Conservation (phyloP, 92 coral and sea anemone genomes). For the Umimayanthus chanpuru region DNA sequence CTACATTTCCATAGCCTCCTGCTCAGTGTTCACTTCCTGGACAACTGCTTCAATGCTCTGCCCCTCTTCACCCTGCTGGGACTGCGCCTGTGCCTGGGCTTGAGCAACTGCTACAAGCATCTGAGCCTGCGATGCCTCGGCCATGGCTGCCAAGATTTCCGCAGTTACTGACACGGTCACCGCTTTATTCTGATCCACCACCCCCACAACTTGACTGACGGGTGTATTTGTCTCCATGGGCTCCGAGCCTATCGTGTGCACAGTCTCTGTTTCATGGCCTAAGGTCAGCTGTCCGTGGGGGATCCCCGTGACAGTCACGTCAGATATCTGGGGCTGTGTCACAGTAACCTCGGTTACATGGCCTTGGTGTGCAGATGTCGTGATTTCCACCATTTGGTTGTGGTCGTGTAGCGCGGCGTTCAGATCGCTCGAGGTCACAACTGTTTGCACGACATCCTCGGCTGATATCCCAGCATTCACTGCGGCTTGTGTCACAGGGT, state of each 20-base stretch:
- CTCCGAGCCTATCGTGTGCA: slow-evolving; percentile 17
- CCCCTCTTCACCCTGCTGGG: slow-evolving; percentile 36
- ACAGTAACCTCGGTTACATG: slow-evolving; percentile 67
- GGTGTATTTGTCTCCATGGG: slow-evolving; percentile 50
- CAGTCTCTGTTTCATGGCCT: slow-evolving; percentile 22
- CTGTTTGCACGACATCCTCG: slow-evolving; percentile 80
- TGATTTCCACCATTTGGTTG: slow-evolving; percentile 71
- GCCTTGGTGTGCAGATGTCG: slow-evolving; percentile 64
- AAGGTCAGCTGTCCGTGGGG: slow-evolving; percentile 29
- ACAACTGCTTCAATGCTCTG: slow-evolving; percentile 38
- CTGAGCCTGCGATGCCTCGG: slow-evolving; percentile 75
- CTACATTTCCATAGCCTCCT: slow-evolving; percentile 42
- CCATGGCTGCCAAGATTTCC: slow-evolving; percentile 92
- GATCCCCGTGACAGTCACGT: slow-evolving; percentile 34
- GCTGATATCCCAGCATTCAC: slow-evolving; percentile 92
- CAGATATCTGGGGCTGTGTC: slow-evolving; percentile 53
- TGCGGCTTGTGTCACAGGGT: slow-evolving; percentile 92
- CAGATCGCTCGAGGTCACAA: slow-evolving; percentile 51
- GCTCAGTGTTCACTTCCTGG: slow-evolving; percentile 32
- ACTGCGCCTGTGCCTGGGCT: slow-evolving; percentile 46
- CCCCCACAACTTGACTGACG: slow-evolving; percentile 62
- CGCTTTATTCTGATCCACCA: slow-evolving; percentile 72
- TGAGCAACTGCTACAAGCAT: slow-evolving; percentile 53
- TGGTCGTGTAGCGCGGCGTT: slow-evolving; percentile 63
- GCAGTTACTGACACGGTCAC: slow-evolving; percentile 83